Evolutionary conservation across 1,140 invertebrate genomes (phyloP), one percentile per base, ranked within the genome.

Genomic region (Meloidogyne chitwoodi): DNA sequence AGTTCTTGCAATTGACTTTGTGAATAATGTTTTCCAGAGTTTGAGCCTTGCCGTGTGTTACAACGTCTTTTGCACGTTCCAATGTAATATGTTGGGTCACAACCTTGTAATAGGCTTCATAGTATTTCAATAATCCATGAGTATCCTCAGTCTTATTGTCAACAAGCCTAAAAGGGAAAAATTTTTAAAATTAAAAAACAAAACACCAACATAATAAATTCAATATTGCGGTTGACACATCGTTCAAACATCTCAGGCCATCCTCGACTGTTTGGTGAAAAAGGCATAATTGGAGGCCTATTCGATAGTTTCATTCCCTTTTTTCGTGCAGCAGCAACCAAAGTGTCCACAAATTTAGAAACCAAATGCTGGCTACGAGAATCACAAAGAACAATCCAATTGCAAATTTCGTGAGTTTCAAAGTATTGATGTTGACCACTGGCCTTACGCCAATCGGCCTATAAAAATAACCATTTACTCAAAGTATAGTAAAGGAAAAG

Each of bases 1-100:
- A 79, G 72, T 81, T 81, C 24, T 80, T 80, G 31, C 78, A 79
- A 65, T 80, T 80, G 3, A 63, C 68, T 34, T 80, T 80, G 67
- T 82, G 34, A 22, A 80, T 24, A 48, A 80, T 81, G 38, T 80
- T 80, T 2, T 67, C 79, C 27, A 80, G 29, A 1, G 79, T 81
- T 19, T 80, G 70, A 0, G 68, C 48, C 12, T 81, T 77, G 11
- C 80, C 71, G 31, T 38, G 26, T 0, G 68, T 16, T 16, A 81
- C 72, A 10, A 81, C 65, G 22, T 80, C 79, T 27, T 63, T 69
- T n/a, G 82, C 79, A 29, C 70, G 68, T 68, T 80, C 79, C 8
- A 80, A n/a, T 14, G 71, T 75, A n/a, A 80, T 44, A 44, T 81
- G 79, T 38, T 80, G 69, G 0, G 79, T 79, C 0, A 78, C 22